Conservation (phyloP, 2,888 invertebrate genomes). For the Drosophila helvetica region DNA sequence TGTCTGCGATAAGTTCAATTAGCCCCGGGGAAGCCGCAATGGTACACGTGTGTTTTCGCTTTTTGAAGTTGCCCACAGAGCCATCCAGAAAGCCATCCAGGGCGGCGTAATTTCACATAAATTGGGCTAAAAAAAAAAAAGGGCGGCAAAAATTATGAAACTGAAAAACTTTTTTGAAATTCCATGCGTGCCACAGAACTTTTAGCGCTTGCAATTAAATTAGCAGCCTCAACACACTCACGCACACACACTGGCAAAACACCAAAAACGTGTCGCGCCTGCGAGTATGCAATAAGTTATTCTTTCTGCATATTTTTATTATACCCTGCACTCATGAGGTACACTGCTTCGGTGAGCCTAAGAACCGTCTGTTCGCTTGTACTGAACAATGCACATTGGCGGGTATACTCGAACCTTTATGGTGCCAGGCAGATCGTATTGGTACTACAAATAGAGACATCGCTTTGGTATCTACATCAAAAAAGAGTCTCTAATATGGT, state of each 20-base stretch:
- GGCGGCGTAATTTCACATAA: conserved; percentile 22
- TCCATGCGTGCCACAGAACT: conserved; percentile 62
- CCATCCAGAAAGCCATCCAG: too few species aligned
- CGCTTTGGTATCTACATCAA: too few species aligned
- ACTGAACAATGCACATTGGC: too few species aligned
- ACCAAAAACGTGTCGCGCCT: conserved; percentile 36
- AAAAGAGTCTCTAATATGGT: too few species aligned
- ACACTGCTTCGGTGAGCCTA: too few species aligned
- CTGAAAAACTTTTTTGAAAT: conserved; percentile 52
- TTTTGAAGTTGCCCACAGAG: conserved; percentile 1
- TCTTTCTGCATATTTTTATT: conserved; percentile 30
- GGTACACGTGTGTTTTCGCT: conserved; percentile 9
- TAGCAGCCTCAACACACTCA: conserved; percentile 46
- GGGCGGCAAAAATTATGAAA: conserved; percentile 18
- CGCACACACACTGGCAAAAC: conserved; percentile 9
- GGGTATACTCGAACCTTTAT: too few species aligned
- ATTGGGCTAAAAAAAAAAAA: conserved; percentile 29
- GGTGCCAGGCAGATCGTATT: too few species aligned
- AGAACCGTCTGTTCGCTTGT: too few species aligned
- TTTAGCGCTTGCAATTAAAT: conserved; percentile 68
- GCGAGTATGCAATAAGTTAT: conserved; percentile 34
- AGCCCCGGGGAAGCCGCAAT: conserved; percentile 7
- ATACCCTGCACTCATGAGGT: neutral
- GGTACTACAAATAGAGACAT: too few species aligned
- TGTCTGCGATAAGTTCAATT: conserved; percentile 20